Evolutionary conservation across 2,888 invertebrate genomes (phyloP), one percentile per base, ranked within the genome.

Genomic region (Galerucella pusilla): DNA sequence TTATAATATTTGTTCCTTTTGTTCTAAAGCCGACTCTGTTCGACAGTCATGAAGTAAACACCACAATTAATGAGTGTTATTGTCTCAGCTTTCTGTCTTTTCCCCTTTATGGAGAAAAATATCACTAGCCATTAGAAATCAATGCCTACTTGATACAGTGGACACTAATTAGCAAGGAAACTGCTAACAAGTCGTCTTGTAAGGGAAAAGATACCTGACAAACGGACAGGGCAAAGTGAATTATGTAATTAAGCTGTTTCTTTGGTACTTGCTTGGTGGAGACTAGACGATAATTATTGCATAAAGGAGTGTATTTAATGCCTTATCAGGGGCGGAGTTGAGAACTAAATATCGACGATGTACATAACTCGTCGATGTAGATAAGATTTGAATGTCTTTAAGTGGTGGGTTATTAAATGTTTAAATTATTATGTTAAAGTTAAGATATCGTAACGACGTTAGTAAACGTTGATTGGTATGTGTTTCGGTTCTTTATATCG

Each of bases 211-310:
- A 67, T 72, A 72, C 72, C 67, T 66, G 75, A 77, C 75, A 75
- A 73, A 73, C 71, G 42, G 77, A 77, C 75, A 74, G 75, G 60
- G 70, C 69, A 65, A 71, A 65, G 75, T 77, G 75, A 77, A 68
- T 77, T 75, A 77, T 74, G 72, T 77, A 74, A 77, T 77, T 77
- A 77, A 77, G 77, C 68, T 75, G 77, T 65, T 46, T 65, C 64
- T 65, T 42, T 46, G 46, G 64, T 77, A 74, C 75, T 73, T 77
- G 74, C 71, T 63, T 70, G 35, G 75, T 68, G 71, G 66, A 68
- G 74, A 60, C 69, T 68, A 61, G 63, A 68, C 64, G 57, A 71
- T 77, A 77, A 77, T 77, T 74, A 77, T 72, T 74, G 72, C 25
- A 46, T 72, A 65, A 65, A 65, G 14, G 72, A 54, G 59, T 65